Evolutionary conservation across 2,113 vertebrate genomes (phyloP).

Genomic region (Rhea americana): DNA sequence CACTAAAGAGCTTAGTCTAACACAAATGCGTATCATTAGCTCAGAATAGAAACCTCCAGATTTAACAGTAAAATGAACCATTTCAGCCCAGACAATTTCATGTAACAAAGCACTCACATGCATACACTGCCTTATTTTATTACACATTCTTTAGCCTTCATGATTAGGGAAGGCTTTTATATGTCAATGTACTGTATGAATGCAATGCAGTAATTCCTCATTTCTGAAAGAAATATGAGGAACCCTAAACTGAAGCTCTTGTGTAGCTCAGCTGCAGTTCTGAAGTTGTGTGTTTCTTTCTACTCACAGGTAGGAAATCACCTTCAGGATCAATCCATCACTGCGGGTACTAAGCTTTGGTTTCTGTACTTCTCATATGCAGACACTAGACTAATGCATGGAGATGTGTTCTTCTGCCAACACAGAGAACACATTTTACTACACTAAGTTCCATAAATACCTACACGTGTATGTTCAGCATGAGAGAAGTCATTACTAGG

Average conservation of each 20-base stretch:
- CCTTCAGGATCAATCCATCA: not conserved
- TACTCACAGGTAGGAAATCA: not conserved
- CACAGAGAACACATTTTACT: not conserved
- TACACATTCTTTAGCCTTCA: not conserved
- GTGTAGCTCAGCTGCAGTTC: not conserved
- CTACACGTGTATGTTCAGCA: not conserved
- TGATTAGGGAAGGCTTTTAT: not conserved
- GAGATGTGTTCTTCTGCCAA: not conserved
- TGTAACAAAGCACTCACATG: not conserved
- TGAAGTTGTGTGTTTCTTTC: not conserved
- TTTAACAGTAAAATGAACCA: not conserved
- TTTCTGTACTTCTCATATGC: not conserved
- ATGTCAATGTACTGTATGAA: not conserved
- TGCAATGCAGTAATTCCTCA: not conserved
- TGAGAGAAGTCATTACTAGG: not conserved
- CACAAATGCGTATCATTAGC: not conserved
- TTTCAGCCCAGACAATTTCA: not conserved
- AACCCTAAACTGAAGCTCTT: not conserved
- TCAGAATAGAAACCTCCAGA: not conserved
- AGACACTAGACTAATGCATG: not conserved
- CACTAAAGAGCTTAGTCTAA: not conserved
- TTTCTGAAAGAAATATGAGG: not conserved
- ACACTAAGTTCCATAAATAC: not conserved
- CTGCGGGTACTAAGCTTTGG: not conserved
- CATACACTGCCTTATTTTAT: not conserved